phyloP scores from a whole-genome alignment of 2,888 invertebrate species.

The Dynastes maya region DNA sequence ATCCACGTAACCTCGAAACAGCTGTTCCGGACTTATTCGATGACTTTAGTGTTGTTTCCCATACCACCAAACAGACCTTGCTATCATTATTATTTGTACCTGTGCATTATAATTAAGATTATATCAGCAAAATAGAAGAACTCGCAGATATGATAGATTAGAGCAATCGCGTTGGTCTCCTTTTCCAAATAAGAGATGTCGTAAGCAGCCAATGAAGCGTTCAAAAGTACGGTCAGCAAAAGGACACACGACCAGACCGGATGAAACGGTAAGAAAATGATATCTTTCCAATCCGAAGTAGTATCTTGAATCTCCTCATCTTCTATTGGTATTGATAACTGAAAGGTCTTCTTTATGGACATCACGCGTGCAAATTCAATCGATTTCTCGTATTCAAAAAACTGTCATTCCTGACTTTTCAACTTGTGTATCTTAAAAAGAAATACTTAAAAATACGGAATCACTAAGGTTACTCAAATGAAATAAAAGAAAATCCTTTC shows the following conservation, averaged over 20 bases:
- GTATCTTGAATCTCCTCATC: constrained; percentile 12
- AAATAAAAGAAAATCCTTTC: no score
- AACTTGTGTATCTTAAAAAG: no score
- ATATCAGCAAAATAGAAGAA: constrained; percentile 47
- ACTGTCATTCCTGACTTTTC: not conserved
- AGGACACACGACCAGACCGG: constrained; percentile 42
- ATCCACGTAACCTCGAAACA: no score
- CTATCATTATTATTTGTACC: constrained; percentile 11
- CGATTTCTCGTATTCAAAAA: not conserved
- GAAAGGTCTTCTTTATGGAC: constrained; percentile 3
- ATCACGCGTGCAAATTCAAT: not conserved
- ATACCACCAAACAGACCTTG: no score
- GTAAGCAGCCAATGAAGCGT: constrained; percentile 26
- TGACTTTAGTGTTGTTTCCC: no score
- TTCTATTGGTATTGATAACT: constrained; percentile 39
- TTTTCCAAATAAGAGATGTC: constrained; percentile 8
- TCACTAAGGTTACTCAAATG: no score
- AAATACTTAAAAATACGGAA: no score
- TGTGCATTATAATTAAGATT: constrained; percentile 48
- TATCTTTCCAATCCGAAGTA: constrained; percentile 45
- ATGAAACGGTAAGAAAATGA: constrained; percentile 51
- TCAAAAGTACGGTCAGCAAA: constrained; percentile 30
- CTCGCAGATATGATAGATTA: constrained; percentile 46
- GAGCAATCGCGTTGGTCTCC: not conserved
- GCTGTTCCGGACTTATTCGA: no score